Evolutionary conservation across 2,888 invertebrate species (phyloP).

Genomic region (Neria commutata): DNA sequence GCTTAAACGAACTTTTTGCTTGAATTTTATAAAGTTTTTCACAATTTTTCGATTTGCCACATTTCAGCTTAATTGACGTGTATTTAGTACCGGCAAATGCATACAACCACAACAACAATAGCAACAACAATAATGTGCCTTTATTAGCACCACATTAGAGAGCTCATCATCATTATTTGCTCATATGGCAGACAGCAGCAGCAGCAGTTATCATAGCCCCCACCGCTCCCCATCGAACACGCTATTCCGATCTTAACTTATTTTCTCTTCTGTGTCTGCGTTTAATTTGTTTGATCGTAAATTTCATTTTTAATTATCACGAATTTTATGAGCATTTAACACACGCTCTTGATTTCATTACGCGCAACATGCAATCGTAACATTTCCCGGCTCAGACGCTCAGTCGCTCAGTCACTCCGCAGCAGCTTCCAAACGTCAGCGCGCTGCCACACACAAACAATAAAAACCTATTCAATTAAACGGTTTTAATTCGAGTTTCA

Average conservation of each 20-base stretch:
- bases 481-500: neutral
- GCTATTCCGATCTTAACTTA: neutral
- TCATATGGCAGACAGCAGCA: too few species aligned
- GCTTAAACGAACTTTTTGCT: neutral
- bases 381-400: neutral
- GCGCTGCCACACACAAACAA: too few species aligned
- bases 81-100: neutral
- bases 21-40: neutral
- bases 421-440: too few species aligned
- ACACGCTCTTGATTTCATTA: conserved; percentile 23
- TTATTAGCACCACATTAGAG: too few species aligned
- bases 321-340: conserved; percentile 38
- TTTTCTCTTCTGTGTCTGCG: neutral
- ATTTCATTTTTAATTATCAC: conserved; percentile 26
- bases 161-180: conserved; percentile 1
- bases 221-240: neutral
- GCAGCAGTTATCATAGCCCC: conserved; percentile 7
- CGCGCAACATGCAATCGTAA: neutral
- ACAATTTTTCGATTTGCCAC: neutral
- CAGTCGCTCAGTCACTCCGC: neutral
- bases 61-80: neutral
- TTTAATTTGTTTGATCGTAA: conserved; percentile 25
- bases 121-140: neutral
- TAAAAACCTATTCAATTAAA: conserved; percentile 1
- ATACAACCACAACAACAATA: neutral